These are phyloP conservation scores for Helogale parvula DNA, from an alignment of 2,113 vertebrate species.

Conservation along the genomic window DNA sequence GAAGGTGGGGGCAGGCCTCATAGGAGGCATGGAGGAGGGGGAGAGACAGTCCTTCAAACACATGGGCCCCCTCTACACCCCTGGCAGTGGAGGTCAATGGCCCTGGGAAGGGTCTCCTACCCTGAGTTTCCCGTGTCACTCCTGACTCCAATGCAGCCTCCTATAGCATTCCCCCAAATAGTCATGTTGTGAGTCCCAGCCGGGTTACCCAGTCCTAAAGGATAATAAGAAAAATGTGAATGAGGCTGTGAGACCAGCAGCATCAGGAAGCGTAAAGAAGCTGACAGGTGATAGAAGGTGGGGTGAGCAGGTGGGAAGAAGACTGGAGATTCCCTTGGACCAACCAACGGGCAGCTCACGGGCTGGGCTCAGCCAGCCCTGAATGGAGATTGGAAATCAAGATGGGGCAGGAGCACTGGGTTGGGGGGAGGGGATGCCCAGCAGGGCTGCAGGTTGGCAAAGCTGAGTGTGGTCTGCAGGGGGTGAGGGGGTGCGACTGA, in stretches of 20 bases:
- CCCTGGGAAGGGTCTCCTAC: not conserved
- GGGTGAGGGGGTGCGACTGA: too few relatives aligned
- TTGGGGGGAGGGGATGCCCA: not conserved
- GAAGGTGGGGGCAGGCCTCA: not conserved
- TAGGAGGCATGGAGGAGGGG: not conserved
- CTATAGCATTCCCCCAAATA: not conserved
- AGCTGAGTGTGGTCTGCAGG: not conserved
- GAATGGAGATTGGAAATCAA: accelerated
- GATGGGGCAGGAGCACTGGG: accelerated
- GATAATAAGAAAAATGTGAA: not conserved
- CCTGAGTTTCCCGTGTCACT: not conserved
- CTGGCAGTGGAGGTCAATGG: not conserved
- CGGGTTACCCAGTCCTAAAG: not conserved
- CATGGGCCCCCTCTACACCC: not conserved
- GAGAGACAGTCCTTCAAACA: too few relatives aligned
- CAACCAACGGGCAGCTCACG: not conserved
- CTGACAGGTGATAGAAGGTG: accelerated
- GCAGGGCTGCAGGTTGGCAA: not conserved
- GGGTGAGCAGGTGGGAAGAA: accelerated
- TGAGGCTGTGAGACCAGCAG: too few relatives aligned
- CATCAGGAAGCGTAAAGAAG: not conserved
- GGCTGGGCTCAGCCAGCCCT: not conserved
- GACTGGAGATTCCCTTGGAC: not conserved
- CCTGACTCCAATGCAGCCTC: not conserved
- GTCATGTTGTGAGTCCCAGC: not conserved